A percentile compares a stretch with the other conserved stretches of the same genome.
Evolutionary conservation across 2,113 vertebrate genomes (phyloP).

Genomic region (Chloroceryle aenea): DNA sequence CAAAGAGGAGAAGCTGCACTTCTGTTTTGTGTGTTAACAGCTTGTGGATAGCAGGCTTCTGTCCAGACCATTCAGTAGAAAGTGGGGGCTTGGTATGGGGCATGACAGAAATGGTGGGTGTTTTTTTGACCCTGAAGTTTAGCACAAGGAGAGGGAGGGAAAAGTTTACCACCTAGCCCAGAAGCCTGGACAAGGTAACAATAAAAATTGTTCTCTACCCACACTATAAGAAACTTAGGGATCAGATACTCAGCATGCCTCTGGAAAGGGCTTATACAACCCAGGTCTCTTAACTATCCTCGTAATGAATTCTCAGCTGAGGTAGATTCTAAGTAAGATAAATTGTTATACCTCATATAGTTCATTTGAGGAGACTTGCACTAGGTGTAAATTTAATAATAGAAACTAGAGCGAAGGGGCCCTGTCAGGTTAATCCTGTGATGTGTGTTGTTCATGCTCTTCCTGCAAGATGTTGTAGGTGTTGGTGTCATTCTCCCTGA

Average conservation of each 20-base stretch:
- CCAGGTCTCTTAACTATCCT: background rate
- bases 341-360: background rate
- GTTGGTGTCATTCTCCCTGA: conserved; percentile 2
- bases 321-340: background rate
- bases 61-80: accelerated
- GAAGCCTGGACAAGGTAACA: background rate
- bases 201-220: background rate
- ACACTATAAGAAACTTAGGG: background rate
- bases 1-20: background rate
- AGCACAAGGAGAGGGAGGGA: background rate
- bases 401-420: conserved; percentile 30
- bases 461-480: background rate
- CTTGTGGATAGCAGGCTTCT: background rate
- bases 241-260: background rate
- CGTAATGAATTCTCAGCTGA: background rate
- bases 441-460: background rate
- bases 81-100: background rate
- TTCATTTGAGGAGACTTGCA: conserved; percentile 50
- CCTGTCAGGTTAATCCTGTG: conserved; percentile 36
- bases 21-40: background rate
- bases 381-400: conserved; percentile 64
- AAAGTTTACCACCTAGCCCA: background rate
- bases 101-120: background rate
- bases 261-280: background rate
- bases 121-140: background rate